Percentiles rank a stretch among this genome's conserved stretches.
Evolutionary conservation across 2,888 invertebrate genomes (phyloP).

Genomic region (Monoplex corrugatus): DNA sequence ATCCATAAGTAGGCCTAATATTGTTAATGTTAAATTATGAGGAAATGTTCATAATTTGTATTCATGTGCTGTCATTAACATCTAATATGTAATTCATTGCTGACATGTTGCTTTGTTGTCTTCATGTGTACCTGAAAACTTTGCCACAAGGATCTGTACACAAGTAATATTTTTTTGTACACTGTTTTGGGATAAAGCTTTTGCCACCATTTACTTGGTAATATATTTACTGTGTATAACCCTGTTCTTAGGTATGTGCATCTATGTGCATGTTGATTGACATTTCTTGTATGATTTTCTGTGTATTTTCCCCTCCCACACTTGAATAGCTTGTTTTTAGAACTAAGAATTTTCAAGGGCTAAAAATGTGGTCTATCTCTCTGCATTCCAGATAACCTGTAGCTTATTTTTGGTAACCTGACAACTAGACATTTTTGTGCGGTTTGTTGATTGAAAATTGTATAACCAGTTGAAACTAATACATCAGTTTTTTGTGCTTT

Average conservation of each 20-base stretch:
- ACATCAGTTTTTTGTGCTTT: slow-evolving; percentile 31
- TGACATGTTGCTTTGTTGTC: slow-evolving; percentile 41
- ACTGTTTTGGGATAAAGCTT: background rate
- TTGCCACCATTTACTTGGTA: slow-evolving; percentile 29
- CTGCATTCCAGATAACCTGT: slow-evolving; percentile 38
- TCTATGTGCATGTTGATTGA: slow-evolving; percentile 44
- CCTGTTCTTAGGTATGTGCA: slow-evolving; percentile 32
- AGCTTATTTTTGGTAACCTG: slow-evolving; percentile 39
- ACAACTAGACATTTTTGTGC: slow-evolving; percentile 23
- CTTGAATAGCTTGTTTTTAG: slow-evolving; percentile 21
- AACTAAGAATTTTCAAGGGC: slow-evolving; percentile 9
- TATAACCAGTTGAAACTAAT: slow-evolving; percentile 44
- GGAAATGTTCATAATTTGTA: slow-evolving; percentile 1
- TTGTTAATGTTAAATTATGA: background rate
- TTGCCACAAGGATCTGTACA: slow-evolving; percentile 7
- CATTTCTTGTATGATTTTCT: slow-evolving; percentile 19
- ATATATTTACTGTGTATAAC: background rate
- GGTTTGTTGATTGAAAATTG: slow-evolving; percentile 39
- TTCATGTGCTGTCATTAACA: slow-evolving; percentile 31
- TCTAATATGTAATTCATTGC: slow-evolving; percentile 37
- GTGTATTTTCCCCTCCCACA: background rate
- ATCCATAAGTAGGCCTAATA: background rate
- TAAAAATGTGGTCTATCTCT: slow-evolving; percentile 21
- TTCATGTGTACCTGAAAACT: background rate
- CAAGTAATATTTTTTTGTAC: slow-evolving; percentile 30